Percentiles rank a stretch among this genome's conserved stretches.
These are phyloP conservation scores for Okapia johnstoni DNA, from an alignment of 2,113 vertebrate genomes.

Conservation along the genomic window DNA sequence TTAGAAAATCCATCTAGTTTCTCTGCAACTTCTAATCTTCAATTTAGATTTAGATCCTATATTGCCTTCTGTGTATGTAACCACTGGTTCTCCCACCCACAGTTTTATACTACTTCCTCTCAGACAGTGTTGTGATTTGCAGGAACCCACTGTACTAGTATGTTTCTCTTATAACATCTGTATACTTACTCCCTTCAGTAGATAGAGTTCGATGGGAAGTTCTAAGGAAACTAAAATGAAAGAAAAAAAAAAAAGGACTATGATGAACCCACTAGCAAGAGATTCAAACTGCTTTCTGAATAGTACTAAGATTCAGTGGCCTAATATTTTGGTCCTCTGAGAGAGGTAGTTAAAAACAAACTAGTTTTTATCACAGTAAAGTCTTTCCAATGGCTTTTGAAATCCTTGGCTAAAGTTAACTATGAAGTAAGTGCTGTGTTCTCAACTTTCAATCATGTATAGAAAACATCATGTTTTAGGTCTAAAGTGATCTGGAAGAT, in stretches of 20 bases:
- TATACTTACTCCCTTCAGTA: background rate
- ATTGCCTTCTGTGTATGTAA: background rate
- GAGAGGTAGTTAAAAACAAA: background rate
- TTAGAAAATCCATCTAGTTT: background rate
- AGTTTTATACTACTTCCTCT: background rate
- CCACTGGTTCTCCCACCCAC: background rate
- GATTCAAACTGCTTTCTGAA: background rate
- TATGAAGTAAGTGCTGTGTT: background rate
- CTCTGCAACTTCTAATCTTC: background rate
- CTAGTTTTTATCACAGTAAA: background rate
- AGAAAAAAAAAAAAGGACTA: background rate
- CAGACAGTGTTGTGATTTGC: background rate
- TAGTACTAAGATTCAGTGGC: background rate
- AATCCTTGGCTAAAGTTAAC: background rate
- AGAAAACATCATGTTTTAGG: background rate
- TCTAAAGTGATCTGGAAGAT: background rate
- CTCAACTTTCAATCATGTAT: background rate
- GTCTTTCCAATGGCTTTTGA: background rate
- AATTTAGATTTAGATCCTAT: background rate
- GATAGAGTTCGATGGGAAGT: background rate
- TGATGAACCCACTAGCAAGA: background rate
- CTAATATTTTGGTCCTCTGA: background rate
- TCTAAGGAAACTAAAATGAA: background rate
- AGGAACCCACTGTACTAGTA: background rate
- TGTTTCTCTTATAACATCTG: background rate